Conservation (phyloP, 1,140 invertebrate genomes). For the Euura lappo region DNA sequence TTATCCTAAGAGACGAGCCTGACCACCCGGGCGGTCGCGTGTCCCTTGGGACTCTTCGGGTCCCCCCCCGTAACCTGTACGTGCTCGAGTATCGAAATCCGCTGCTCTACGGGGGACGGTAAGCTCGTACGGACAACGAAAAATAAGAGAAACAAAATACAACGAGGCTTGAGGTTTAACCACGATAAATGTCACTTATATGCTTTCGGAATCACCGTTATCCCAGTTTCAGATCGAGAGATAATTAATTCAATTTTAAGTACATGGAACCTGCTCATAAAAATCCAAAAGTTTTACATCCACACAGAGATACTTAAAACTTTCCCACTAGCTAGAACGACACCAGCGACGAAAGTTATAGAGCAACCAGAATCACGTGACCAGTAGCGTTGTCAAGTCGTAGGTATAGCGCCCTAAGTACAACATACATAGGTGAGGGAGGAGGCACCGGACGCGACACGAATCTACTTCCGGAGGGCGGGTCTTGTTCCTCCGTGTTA, state of each 20-base stretch:
- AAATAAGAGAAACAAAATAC: no score
- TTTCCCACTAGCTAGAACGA: no score
- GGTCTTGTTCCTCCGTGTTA: constrained; percentile 40
- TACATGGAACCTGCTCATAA: no score
- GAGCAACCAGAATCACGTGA: background rate
- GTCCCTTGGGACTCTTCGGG: constrained; percentile 16
- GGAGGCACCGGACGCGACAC: constrained; percentile 36
- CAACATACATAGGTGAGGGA: constrained; percentile 10
- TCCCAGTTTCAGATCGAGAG: no score
- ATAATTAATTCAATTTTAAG: no score
- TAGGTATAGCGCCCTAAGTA: background rate
- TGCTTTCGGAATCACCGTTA: no score
- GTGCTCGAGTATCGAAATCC: background rate
- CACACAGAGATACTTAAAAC: no score
- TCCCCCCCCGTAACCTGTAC: background rate
- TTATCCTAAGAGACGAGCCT: constrained; percentile 46
- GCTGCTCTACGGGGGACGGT: background rate
- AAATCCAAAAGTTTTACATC: no score
- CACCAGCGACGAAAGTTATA: no score
- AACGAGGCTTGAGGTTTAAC: no score
- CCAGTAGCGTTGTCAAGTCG: background rate
- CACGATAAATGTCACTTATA: no score
- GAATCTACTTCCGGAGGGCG: constrained; percentile 49
- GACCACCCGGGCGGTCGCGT: constrained; percentile 57
- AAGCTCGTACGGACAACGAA: background rate